Percentiles rank a stretch among this genome's conserved stretches.
These are phyloP conservation scores for Drosophila ironensis DNA, from an alignment of 1,140 invertebrate genomes.

Conservation along the genomic window DNA sequence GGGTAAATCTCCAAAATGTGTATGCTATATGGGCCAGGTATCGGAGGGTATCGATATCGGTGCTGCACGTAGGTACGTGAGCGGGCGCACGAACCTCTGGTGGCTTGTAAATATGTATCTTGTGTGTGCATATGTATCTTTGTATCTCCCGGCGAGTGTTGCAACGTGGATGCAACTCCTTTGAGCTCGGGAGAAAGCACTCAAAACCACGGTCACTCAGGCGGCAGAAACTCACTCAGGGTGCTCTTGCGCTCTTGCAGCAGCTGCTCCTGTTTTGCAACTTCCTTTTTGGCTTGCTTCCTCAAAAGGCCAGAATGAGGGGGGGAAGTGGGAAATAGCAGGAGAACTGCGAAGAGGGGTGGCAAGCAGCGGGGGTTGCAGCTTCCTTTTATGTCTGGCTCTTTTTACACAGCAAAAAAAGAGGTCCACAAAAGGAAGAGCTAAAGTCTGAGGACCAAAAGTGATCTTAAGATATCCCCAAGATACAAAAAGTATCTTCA, in stretches of 20 bases:
- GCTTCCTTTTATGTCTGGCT: conserved; percentile 54
- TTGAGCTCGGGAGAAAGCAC: conserved; percentile 22
- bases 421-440: neutral
- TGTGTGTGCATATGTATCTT: too few relatives aligned
- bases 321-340: neutral
- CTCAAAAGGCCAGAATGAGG: conserved; percentile 8
- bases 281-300: conserved; percentile 60
- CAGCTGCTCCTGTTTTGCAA: conserved; percentile 49
- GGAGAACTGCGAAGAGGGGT: neutral
- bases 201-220: conserved; percentile 14
- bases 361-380: conserved; percentile 20
- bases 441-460: too few relatives aligned
- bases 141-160: conserved; percentile 49
- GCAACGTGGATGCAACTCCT: conserved; percentile 12
- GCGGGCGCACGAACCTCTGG: conserved; percentile 41
- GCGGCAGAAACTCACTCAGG: conserved; percentile 3
- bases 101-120: too few relatives aligned
- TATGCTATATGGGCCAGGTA: conserved; percentile 15
- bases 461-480: neutral
- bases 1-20: too few relatives aligned
- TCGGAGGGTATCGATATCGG: conserved; percentile 37
- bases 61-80: conserved; percentile 38
- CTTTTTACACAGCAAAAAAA: conserved; percentile 12
- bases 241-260: neutral
- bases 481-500: neutral